Percentiles rank a stretch among this genome's conserved stretches.
phyloP scores from a whole-genome alignment of 1,140 invertebrate genomes.

The Caenorhabditis briggsae region DNA sequence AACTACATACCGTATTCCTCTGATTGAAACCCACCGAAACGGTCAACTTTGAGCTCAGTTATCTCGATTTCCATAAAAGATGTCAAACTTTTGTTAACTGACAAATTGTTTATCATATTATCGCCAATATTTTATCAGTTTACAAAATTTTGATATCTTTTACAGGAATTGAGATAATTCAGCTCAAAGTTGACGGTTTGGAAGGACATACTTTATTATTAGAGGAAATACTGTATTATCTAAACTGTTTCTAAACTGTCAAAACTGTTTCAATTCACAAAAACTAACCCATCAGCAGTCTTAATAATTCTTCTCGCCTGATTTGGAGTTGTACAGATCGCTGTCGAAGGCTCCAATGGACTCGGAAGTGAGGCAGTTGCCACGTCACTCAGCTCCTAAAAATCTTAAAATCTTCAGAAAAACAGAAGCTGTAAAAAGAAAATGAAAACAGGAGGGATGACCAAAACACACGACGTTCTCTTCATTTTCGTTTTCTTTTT shows the following conservation, averaged over 20 bases:
- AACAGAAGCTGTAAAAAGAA: neutral
- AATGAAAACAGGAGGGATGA: neutral
- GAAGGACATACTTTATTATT: no score
- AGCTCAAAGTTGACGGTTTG: no score
- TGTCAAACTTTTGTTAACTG: no score
- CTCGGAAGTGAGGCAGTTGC: neutral
- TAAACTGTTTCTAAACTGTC: no score
- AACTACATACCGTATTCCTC: no score
- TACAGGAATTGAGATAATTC: no score
- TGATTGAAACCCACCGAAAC: no score
- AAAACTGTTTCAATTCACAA: neutral
- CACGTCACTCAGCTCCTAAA: slow-evolving; percentile 8
- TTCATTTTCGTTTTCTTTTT: neutral
- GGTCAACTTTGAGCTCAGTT: no score
- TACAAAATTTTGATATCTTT: no score
- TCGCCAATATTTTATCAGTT: no score
- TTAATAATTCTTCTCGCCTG: slow-evolving; percentile 28
- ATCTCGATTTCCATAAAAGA: no score
- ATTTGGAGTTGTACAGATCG: slow-evolving; percentile 25
- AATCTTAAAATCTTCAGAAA: neutral
- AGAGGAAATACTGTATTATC: neutral
- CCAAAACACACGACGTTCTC: slow-evolving; percentile 8
- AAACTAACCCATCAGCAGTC: slow-evolving; percentile 39
- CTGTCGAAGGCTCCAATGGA: neutral
- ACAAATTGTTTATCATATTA: no score